These are phyloP conservation scores for Semotilus atromaculatus DNA, from an alignment of 2,797 vertebrate genomes.

Conservation along the genomic window DNA sequence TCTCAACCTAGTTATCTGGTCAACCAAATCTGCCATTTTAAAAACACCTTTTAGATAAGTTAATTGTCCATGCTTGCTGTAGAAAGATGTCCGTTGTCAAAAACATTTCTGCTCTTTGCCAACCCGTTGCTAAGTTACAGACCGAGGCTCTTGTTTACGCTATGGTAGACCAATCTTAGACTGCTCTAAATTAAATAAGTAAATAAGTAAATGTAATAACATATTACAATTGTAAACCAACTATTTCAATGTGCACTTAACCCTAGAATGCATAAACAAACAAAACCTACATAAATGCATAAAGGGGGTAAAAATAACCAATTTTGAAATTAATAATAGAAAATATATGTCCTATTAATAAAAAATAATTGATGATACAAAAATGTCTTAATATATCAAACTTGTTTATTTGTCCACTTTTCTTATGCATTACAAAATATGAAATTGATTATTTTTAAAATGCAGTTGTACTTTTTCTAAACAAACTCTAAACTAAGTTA, in stretches of 20 bases:
- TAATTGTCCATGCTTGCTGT: constrained; percentile 31
- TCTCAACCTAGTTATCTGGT: constrained; percentile 80
- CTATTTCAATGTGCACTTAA: background rate
- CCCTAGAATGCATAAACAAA: background rate
- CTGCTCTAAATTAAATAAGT: background rate
- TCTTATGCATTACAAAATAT: background rate
- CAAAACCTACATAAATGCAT: background rate
- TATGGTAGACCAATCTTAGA: background rate
- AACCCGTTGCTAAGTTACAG: constrained; percentile 66
- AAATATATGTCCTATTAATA: background rate
- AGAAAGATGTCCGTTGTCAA: constrained; percentile 53
- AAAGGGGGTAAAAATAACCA: background rate
- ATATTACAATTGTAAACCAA: background rate
- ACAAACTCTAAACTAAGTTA: background rate
- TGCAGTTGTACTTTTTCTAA: background rate
- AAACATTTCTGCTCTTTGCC: constrained; percentile 45
- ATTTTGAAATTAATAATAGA: background rate
- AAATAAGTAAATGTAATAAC: background rate
- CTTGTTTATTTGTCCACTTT: background rate
- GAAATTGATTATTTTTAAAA: background rate
- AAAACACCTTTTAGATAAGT: background rate
- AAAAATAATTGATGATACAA: background rate
- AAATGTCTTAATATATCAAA: background rate
- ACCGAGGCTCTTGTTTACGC: constrained; percentile 9
- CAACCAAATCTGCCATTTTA: constrained; percentile 75